A percentile compares a stretch with the other conserved stretches of the same genome.
phyloP scores from a whole-genome alignment of 2,113 vertebrate genomes.

The Pelecanoides urinatrix region DNA sequence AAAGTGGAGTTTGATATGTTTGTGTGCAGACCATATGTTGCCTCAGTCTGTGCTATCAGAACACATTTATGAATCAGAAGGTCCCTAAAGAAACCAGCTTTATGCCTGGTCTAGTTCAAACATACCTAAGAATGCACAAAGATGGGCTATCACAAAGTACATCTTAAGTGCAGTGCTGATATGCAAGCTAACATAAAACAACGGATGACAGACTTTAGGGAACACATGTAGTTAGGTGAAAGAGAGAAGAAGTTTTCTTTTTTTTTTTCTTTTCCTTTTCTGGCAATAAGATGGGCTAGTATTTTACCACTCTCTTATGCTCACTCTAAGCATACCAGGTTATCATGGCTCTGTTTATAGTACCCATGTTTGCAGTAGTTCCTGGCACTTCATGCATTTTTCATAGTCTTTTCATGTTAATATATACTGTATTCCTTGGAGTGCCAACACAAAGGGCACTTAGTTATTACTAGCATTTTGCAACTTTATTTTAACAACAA shows the following conservation, averaged over 20 bases:
- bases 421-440: constrained; percentile 29
- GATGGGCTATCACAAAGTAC: background rate
- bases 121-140: background rate
- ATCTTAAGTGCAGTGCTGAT: background rate
- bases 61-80: background rate
- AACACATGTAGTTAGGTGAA: background rate
- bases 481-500: background rate
- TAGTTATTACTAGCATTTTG: background rate
- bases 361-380: constrained; percentile 24
- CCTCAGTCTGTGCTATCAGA: background rate
- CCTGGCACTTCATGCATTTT: constrained; percentile 62
- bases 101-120: background rate
- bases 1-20: background rate
- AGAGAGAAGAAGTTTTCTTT: background rate
- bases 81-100: background rate
- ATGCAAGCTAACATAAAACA: background rate
- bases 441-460: constrained; percentile 22
- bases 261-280: background rate
- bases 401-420: constrained; percentile 57
- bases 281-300: background rate
- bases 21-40: background rate
- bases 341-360: constrained; percentile 28
- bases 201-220: background rate
- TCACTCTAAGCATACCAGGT: background rate
- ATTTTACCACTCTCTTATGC: background rate